Evolutionary conservation across 2,888 invertebrate genomes (phyloP).

Genomic region (Ophion ellenae): DNA sequence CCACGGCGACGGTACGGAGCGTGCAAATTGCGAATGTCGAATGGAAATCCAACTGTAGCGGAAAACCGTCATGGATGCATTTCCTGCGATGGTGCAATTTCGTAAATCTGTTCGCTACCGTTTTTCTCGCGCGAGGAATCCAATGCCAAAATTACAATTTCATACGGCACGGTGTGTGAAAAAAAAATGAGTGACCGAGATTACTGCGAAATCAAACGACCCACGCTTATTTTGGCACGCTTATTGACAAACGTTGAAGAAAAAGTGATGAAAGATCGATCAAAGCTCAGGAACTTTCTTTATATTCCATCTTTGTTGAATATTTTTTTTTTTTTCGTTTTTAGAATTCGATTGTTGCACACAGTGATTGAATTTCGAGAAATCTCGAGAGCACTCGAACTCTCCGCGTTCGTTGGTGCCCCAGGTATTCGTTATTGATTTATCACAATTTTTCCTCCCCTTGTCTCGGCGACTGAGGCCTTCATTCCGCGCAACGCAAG

Average conservation of each 20-base stretch:
- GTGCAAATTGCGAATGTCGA: background rate
- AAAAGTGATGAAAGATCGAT: slow-evolving; percentile 25
- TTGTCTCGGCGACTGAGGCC: slow-evolving; percentile 8
- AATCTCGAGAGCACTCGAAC: background rate
- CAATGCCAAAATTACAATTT: background rate
- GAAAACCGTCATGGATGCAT: background rate
- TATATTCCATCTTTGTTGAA: slow-evolving; percentile 8
- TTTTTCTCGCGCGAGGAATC: background rate
- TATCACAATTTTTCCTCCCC: slow-evolving; percentile 27
- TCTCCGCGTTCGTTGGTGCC: slow-evolving; percentile 2
- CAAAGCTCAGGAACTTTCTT: slow-evolving; percentile 11
- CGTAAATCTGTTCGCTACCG: background rate
- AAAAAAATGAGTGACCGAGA: background rate
- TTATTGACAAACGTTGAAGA: background rate
- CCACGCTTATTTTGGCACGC: slow-evolving; percentile 55
- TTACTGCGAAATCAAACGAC: slow-evolving; percentile 17
- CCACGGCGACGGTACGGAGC: background rate
- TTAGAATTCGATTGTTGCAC: background rate
- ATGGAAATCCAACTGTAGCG: background rate
- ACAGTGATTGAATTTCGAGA: slow-evolving; percentile 1
- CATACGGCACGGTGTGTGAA: background rate
- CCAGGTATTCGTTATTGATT: slow-evolving; percentile 27
- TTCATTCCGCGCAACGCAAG: slow-evolving; percentile 1
- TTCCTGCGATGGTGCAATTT: background rate
- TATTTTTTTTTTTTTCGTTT: background rate